phyloP scores from a whole-genome alignment of 2,113 vertebrate genomes.

The Notarius lentiginosus region DNA sequence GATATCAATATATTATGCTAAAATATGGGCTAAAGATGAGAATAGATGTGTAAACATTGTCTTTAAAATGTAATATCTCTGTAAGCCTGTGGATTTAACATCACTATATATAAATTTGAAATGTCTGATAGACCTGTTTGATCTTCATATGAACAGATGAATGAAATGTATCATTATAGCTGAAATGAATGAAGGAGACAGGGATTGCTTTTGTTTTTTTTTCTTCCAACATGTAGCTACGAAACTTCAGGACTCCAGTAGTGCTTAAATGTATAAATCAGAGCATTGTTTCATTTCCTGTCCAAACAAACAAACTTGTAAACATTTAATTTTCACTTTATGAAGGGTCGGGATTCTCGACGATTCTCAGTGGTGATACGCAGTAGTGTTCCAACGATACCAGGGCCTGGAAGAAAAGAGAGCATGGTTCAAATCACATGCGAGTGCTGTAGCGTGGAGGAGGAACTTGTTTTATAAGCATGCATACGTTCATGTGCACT shows the following conservation, averaged over 20 bases:
- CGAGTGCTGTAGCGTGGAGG: neutral
- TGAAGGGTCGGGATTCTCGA: neutral
- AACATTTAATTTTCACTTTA: constrained; percentile 26
- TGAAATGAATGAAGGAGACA: neutral
- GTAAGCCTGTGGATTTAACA: neutral
- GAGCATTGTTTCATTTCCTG: constrained; percentile 21
- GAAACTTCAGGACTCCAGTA: constrained; percentile 19
- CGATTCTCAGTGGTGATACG: constrained; percentile 69
- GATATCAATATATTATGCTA: constrained; percentile 12
- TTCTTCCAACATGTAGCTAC: neutral
- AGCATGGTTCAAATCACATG: neutral
- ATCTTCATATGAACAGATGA: constrained; percentile 3
- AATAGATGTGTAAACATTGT: constrained; percentile 32
- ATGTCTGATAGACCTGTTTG: neutral
- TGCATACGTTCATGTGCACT: neutral
- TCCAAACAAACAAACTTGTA: constrained; percentile 38
- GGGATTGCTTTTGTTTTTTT: neutral
- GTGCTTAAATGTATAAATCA: constrained; percentile 23
- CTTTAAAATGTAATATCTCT: constrained; percentile 8
- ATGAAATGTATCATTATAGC: neutral
- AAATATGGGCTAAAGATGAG: constrained; percentile 3
- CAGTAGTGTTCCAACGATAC: constrained; percentile 70
- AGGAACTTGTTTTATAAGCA: neutral
- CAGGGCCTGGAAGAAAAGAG: constrained; percentile 63
- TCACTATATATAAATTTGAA: neutral